Evolutionary conservation across 64 coral and sea anemone genomes (phyloP), one percentile per base, ranked within the genome.

Genomic region (Anthopleura sola): DNA sequence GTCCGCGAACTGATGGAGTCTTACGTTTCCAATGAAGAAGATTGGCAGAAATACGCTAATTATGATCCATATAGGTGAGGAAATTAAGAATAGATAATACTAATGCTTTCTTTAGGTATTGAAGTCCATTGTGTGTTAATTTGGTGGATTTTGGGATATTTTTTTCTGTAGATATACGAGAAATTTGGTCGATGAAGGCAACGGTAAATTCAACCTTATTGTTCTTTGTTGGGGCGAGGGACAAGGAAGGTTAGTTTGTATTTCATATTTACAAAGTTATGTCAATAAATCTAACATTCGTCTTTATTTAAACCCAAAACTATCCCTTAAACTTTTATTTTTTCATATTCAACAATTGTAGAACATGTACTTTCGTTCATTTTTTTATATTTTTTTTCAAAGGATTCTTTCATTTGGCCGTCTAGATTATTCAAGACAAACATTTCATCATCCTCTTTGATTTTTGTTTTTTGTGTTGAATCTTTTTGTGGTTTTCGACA

Each of bases 201-300:
- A 98, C 82, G 95, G 95, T 9, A 98, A 98, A 33, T 98, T 94
- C 29, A 98, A 98, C 56, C 58, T 98, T 78, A 98, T 98, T 54
- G 78, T 98, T 4, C 85, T 98, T 75, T 98, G 95, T 71, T 98
- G 95, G 95, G 88, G 95, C 14, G 95, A 98, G 71, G 95, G 95
- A 0, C 95, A 98, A 37, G 95, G 95, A 54, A 98, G 95, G 95
- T 98, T 82, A 31, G 86, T 68, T 24, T 5, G 10, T 20, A n/a
- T 5, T 32, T 34, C 6, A 33, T 5, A 71, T 16, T 31, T n/a
- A 14, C 13, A 32, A 71, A 10, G n/a, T n/a, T n/a, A n/a, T n/a
- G n/a, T 29, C 7, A 31, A n/a, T 36, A 29, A 17, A 71, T 1
- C 13, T 10, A 16, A 71, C 15, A n/a, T 17, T 32, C 66, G 34